Conservation (phyloP, 2,888 invertebrate genomes). For the Acanthopleura granulata region DNA sequence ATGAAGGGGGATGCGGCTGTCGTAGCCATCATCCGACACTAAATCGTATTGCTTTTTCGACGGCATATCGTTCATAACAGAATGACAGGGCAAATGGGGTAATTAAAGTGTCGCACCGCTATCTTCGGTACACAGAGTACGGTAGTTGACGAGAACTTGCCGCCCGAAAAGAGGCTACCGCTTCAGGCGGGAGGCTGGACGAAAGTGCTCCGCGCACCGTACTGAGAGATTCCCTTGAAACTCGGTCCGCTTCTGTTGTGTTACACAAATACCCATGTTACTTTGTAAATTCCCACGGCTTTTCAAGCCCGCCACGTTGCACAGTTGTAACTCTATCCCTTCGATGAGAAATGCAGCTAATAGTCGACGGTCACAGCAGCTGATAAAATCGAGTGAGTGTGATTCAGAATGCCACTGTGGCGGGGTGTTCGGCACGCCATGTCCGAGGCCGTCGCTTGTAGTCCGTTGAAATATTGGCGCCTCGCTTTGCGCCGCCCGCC, state of each 20-base stretch:
- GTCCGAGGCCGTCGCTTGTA: too few relatives aligned
- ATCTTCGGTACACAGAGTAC: not conserved
- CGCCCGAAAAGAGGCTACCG: not conserved
- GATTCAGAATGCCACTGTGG: too few relatives aligned
- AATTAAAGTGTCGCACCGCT: not conserved
- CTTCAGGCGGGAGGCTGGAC: not conserved
- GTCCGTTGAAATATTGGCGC: too few relatives aligned
- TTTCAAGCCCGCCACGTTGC: too few relatives aligned
- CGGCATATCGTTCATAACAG: slow-evolving; percentile 48
- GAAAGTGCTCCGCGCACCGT: not conserved
- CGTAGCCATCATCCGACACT: slow-evolving; percentile 96
- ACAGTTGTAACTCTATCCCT: too few relatives aligned
- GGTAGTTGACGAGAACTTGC: not conserved
- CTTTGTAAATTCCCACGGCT: not conserved
- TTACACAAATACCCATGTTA: not conserved
- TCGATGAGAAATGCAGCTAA: too few relatives aligned
- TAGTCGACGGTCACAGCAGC: too few relatives aligned
- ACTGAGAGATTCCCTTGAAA: slow-evolving; percentile 8
- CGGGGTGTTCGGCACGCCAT: too few relatives aligned
- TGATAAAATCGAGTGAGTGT: too few relatives aligned
- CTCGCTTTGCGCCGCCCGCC: too few relatives aligned
- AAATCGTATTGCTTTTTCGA: slow-evolving; percentile 86
- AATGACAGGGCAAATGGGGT: not conserved
- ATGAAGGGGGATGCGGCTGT: slow-evolving; percentile 95
- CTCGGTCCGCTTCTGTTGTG: not conserved